Evolutionary conservation across 1,140 invertebrate genomes (phyloP), one percentile per base, ranked within the genome.

Genomic region (Dendroctonus ponderosae): DNA sequence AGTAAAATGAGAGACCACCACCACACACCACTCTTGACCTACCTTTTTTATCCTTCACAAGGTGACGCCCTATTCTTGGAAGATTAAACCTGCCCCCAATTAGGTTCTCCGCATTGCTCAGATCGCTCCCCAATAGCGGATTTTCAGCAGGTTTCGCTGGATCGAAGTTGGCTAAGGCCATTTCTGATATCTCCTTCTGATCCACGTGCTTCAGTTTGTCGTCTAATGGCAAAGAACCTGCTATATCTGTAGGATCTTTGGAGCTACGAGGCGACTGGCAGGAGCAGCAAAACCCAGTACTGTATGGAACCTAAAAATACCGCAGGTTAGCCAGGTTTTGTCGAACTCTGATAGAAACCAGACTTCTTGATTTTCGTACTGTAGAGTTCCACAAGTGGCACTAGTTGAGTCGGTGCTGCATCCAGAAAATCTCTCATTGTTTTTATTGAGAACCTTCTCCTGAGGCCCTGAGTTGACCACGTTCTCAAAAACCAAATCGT

Each of bases 261-360:
- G 5, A 14, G 7, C 56, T 41, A 38, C 49, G 48, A 6, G 38
- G 40, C 7, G 48, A 51, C 0, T n/a, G 3, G 42, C 81, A 82
- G 42, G 80, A 80, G 70, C 81, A 82, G 70, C 81, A 83, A 71
- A 82, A 82, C 7, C 82, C 82, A 61, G 79, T 72, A 67, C 81
- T 82, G 56, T 76, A 80, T 0, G 79, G 80, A 11, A 76, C 58
- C 60, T 62, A 52, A 11, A 58, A 43, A 26, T 26, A 2, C 26
- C 3, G 26, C 26, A 26, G 26, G 1, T 26, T 7, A 11, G 7
- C 12, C 39, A 56, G 44, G 12, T 4, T 46, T 46, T 46, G 1
- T 46, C 0, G 9, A 11, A 46, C 9, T n/a, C 44, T 46, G 44
- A 0, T 9, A 46, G 9, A 14, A 11, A 46, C 12, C 9, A 14